These are phyloP conservation scores for Acronicta psi DNA, from an alignment of 2,888 invertebrate species.

Conservation along the genomic window DNA sequence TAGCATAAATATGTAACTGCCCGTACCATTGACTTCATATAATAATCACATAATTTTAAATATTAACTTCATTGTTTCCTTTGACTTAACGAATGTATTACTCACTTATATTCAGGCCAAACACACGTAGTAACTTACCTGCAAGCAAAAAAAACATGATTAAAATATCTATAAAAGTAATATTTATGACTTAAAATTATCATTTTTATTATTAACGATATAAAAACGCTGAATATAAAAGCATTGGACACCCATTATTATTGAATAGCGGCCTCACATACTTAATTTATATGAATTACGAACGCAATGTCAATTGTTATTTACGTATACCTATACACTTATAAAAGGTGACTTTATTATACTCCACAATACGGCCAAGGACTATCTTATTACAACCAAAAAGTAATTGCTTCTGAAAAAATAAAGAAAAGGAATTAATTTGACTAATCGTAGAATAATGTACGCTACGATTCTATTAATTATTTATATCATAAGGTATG, in stretches of 20 bases:
- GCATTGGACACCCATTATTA: constrained; percentile 1
- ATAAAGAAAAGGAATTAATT: constrained; percentile 1
- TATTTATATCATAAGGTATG: no score
- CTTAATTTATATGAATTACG: constrained; percentile 33
- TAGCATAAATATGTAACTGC: no score
- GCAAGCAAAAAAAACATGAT: constrained; percentile 29
- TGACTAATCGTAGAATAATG: no score
- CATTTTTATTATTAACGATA: not conserved
- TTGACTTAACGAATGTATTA: constrained; percentile 1
- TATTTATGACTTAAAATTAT: not conserved
- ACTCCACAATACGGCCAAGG: constrained; percentile 42
- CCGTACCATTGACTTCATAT: no score
- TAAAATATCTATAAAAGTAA: not conserved
- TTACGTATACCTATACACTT: constrained; percentile 19
- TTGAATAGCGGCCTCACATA: constrained; percentile 22
- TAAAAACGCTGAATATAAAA: constrained; percentile 3
- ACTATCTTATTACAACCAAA: not conserved
- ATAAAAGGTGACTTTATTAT: constrained; percentile 25
- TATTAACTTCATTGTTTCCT: constrained; percentile 20
- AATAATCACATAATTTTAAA: not conserved
- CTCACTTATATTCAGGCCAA: constrained; percentile 21
- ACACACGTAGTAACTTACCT: constrained; percentile 36
- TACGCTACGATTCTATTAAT: no score
- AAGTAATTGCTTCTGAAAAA: constrained; percentile 6
- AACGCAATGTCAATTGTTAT: constrained; percentile 27